Base-by-base conservation (phyloP, 1,140 invertebrate species). In the Asobara japonica region DNA sequence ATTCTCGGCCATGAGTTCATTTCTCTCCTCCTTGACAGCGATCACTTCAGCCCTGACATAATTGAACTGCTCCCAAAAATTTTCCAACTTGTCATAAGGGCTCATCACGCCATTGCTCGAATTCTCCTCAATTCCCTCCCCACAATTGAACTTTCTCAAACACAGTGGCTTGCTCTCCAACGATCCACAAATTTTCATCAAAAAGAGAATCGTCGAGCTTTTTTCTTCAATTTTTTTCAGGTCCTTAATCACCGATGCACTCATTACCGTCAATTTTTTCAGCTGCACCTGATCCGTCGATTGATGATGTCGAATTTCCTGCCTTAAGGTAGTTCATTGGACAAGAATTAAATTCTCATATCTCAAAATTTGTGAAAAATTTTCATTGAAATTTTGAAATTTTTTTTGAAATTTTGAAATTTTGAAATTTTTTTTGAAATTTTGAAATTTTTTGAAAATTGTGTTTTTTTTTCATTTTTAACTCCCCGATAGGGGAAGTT, bases 41-140 rank as follows among this genome's bases (percentile, higher is more conserved):
- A 80, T 77, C 69, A 86, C 86, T 27, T 85, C 83, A 2, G 82
- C 80, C 71, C 84, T 82, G 0, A 83, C 72, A n/a, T 80, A 60
- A 75, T 83, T 85, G 27, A 79, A 83, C 18, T 81, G 76, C 36
- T 86, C 67, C 82, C 85, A 87, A 76, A 88, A 88, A 25, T 80
- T 82, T 5, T 81, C 80, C 56, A 88, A 71, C 69, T 83, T 82
- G 2, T 78, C 72, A 56, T 81, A 83, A 2, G 82, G 74, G 56
- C 78, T 75, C 13, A 78, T 76, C 3, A 78, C 76, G n/a, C 31
- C 31, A 38, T 18, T 62, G 33, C 29, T 48, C 5, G 18, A 3
- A 25, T 10, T 56, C 11, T 56, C 51, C 0, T 56, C 51, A 56
- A 2, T 56, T 3, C 7, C 10, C 11, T 56, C 22, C 4, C 20